These are phyloP conservation scores for Sprattus sprattus DNA, from an alignment of 2,113 vertebrate genomes.

Conservation along the genomic window DNA sequence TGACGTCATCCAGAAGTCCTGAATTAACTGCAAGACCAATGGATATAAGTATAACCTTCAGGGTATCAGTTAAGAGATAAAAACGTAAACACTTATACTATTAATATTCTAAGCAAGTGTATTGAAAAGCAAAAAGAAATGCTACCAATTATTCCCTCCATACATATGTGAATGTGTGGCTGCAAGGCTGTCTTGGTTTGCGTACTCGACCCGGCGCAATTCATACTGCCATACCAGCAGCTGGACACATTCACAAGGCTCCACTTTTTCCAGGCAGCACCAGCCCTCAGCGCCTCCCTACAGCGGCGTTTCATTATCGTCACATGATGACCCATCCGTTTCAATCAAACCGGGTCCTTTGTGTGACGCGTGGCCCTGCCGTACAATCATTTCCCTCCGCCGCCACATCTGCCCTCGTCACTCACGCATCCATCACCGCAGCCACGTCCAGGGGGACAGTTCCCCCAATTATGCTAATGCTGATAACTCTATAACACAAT, in stretches of 20 bases:
- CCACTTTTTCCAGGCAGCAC: no score
- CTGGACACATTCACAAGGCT: neutral
- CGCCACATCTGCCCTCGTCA: conserved; percentile 32
- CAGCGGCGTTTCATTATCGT: conserved; percentile 19
- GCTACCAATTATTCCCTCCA: no score
- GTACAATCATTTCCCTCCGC: conserved; percentile 13
- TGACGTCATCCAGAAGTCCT: neutral
- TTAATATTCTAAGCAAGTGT: neutral
- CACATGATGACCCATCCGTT: conserved; percentile 15
- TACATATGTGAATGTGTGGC: neutral
- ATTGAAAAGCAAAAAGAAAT: neutral
- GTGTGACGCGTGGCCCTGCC: neutral
- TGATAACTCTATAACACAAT: conserved; percentile 26
- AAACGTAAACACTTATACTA: neutral
- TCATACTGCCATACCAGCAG: neutral
- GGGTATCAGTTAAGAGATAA: neutral
- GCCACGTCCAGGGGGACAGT: conserved; percentile 55
- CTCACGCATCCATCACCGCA: conserved; percentile 50
- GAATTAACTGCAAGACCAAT: neutral
- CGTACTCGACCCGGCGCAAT: no score
- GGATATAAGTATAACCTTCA: neutral
- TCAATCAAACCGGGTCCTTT: neutral
- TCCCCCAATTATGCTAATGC: conserved; percentile 62
- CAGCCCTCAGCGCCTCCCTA: neutral
- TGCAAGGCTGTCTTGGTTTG: neutral